Base-by-base conservation (phyloP, 2,888 invertebrate species). In the Erannis defoliaria region DNA sequence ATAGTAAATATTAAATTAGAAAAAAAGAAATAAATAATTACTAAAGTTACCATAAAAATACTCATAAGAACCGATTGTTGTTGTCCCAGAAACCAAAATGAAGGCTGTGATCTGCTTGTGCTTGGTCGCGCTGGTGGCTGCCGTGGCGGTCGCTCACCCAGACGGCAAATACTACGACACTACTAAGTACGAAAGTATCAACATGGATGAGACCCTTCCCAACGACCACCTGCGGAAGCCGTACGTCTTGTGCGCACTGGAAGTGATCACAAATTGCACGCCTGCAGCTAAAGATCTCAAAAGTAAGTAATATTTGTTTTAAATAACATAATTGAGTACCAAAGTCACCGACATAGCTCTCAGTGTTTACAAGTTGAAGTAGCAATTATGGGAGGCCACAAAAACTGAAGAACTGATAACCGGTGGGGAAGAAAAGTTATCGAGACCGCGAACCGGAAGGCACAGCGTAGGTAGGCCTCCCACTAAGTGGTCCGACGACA, bases 161-260 rank as follows among this genome's bases (percentile, higher is more conserved):
- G 73, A 74, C 0, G 81, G 80, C 0, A 64, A 72, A 0, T 89
- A 96, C 81, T 95, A 95, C 10, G 94, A 94, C 55, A n/a, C n/a
- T n/a, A n/a, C n/a, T n/a, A 94, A 94, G 66, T 97, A 94, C 67
- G 96, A 96, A 78, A 94, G 94, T 75, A 80, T 96, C 19, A 90
- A 96, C 77, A 59, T 97, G 57, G 95, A 96, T 33, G 94, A 95
- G 73, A 94, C 96, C 67, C 80, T 96, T 3, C 72, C 64, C 5
- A 96, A 95, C 83, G 93, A 94, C 2, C 93, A 95, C 9, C 84
- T 97, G 21, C 80, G 96, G 9, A 86, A 91, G 37, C 94, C 94
- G 43, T 96, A 96, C 77, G 75, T 96, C 40, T 94, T 95, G 42
- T 97, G 97, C 71, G 76, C 95, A 37, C 85, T 96, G 60, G 94